Conservation (phyloP, 2,888 invertebrate species). For the Pachydiplax longipennis region DNA sequence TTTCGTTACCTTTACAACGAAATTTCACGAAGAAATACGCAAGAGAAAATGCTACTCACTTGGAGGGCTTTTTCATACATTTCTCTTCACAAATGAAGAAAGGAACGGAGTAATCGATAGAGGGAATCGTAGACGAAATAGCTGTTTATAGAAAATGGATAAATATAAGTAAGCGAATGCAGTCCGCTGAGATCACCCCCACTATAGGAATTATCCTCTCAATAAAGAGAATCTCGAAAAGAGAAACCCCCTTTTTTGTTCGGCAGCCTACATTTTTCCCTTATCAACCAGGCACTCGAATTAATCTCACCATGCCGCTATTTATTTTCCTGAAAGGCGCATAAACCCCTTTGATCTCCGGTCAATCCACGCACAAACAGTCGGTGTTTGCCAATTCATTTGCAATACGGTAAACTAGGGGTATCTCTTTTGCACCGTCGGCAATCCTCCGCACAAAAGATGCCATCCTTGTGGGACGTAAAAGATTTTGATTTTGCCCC, state of each 20-base stretch:
- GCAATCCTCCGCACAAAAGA: no score
- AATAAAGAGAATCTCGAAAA: background rate
- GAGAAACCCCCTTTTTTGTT: background rate
- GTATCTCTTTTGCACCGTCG: background rate
- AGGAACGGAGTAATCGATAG: no score
- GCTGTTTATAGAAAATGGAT: no score
- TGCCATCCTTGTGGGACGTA: background rate
- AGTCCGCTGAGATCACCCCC: no score
- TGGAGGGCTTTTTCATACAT: no score
- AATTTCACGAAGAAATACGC: no score
- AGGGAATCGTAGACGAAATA: no score
- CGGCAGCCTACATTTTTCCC: background rate
- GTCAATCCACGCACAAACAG: background rate
- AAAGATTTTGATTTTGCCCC: background rate
- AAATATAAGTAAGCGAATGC: no score
- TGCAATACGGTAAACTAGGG: background rate
- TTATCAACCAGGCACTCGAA: background rate
- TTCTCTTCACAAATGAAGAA: no score
- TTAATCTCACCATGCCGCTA: background rate
- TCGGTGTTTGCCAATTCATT: slow-evolving; percentile 28
- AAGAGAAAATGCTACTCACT: no score
- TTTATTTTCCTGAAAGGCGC: background rate
- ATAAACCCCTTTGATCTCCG: background rate
- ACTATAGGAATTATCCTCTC: no score
- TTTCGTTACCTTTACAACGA: no score